Conservation (phyloP, 92 coral and sea anemone species). For the Galaxea fascicularis region DNA sequence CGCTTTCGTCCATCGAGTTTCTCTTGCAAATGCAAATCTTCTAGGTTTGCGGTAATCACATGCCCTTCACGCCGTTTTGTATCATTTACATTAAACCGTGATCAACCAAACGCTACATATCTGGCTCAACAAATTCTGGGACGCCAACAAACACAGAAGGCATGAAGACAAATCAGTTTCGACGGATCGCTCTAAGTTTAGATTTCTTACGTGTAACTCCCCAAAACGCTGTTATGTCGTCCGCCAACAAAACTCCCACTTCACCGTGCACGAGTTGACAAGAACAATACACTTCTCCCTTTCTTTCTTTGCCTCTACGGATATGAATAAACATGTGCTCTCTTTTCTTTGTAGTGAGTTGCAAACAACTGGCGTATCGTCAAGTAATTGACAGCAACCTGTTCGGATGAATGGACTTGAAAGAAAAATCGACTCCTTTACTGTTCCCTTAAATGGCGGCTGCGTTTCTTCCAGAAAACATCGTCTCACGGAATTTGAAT, state of each 20-base stretch:
- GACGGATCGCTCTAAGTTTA: neutral
- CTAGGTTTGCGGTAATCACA: neutral
- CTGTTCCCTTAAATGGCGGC: neutral
- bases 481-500: neutral
- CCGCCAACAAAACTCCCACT: no score
- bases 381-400: conserved; percentile 29
- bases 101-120: neutral
- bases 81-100: conserved; percentile 1
- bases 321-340: conserved; percentile 72
- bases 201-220: conserved; percentile 25
- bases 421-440: neutral
- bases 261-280: conserved; percentile 36
- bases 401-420: conserved; percentile 10
- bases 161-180: neutral
- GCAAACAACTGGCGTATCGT: conserved; percentile 12
- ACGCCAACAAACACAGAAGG: neutral
- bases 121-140: neutral
- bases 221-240: neutral
- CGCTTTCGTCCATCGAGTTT: conserved; percentile 35
- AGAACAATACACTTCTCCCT: conserved; percentile 20
- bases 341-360: conserved; percentile 18
- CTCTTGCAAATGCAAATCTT: conserved; percentile 38
- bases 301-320: conserved; percentile 11
- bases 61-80: conserved; percentile 14
- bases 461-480: neutral